phyloP scores from a whole-genome alignment of 2,888 invertebrate genomes.

The Ephialtes manifestator region DNA sequence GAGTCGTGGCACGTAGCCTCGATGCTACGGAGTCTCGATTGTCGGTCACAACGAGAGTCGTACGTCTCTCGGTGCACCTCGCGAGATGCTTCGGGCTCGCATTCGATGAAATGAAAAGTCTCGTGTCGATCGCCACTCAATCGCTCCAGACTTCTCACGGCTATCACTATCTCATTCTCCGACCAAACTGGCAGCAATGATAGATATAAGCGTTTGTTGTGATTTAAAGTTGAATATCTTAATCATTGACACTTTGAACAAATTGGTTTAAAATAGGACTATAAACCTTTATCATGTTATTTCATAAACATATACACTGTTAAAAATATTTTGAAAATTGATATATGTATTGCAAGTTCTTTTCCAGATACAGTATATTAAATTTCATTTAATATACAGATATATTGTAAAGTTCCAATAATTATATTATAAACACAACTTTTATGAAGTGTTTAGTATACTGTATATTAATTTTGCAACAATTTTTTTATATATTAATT shows the following conservation, averaged over 20 bases:
- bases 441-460: no score
- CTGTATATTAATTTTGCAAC: no score
- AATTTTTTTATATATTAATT: no score
- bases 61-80: constrained; percentile 42
- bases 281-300: background rate
- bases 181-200: background rate
- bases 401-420: no score
- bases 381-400: no score
- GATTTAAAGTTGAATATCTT: background rate
- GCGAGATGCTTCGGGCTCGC: constrained; percentile 41
- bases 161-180: background rate
- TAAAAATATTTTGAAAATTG: no score
- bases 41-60: constrained; percentile 76
- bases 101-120: constrained; percentile 58
- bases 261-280: background rate
- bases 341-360: no score
- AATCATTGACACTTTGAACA: background rate
- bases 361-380: no score
- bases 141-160: constrained; percentile 32
- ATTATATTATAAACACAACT: no score
- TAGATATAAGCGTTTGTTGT: background rate
- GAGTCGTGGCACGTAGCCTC: constrained; percentile 81
- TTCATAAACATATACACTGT: no score
- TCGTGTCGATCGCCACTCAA: constrained; percentile 39
- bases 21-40: constrained; percentile 75